Evolutionary conservation across 2,113 vertebrate species (phyloP), one percentile per base, ranked within the genome.

Genomic region (Mixornis gularis): DNA sequence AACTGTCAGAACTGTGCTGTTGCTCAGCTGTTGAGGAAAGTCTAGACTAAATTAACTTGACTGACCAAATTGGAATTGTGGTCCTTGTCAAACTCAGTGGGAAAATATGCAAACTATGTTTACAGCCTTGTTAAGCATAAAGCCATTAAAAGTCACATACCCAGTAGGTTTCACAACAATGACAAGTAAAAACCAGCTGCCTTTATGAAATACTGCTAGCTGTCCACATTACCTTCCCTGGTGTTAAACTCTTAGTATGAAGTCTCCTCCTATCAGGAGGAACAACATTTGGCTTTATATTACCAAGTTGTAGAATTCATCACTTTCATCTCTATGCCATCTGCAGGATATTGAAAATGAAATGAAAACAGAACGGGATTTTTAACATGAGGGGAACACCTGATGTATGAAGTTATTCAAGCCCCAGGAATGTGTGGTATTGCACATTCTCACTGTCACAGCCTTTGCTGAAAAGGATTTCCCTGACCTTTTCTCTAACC

Each of bases 391-490:
- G 91, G 95, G 91, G 92, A 81, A 90, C 95, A 97, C 94, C 95
- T 96, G 96, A 98, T 95, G 89, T 97, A 97, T 93, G 93, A 97
- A 97, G 97, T 97, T 97, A 97, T 96, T 97, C 96, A 96, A 97
- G 96, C 92, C 92, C 92, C 92, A 97, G 93, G 95, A 97, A 96
- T 96, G 94, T 95, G 96, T 92, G 92, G 94, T 89, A 96, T 94
- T 95, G 95, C 95, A 95, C 91, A 97, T 95, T 96, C 96, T 95
- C 94, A 97, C 97, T 97, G 96, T 96, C 93, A 95, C 71, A 87
- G 96, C 88, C 95, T 97, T 97, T 97, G 97, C 97, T 97, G 97
- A 97, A 97, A 97, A 98, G 97, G 97, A 97, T 97, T 97, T 96
- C 97, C 97, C 97, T 97, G 96, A 97, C 97, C 97, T 97, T 97